Conservation (phyloP, 1,140 invertebrate genomes). For the Danaus melanippus region DNA sequence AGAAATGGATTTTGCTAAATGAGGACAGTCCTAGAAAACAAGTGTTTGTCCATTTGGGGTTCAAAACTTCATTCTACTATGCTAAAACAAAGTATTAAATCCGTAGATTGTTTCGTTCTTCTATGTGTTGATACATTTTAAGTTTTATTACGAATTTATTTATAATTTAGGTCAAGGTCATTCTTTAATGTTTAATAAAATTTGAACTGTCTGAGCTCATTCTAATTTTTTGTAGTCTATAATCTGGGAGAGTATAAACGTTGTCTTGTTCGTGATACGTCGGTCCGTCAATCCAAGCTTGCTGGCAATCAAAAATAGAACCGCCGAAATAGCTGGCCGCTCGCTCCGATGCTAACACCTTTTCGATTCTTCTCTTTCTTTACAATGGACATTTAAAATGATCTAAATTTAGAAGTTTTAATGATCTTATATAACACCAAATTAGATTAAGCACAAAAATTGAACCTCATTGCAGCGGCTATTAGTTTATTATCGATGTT, state of each 20-base stretch:
- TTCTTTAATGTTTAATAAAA: slow-evolving; percentile 4
- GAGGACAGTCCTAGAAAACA: slow-evolving; percentile 15
- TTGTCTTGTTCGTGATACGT: slow-evolving; percentile 58
- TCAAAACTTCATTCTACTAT: slow-evolving; percentile 5
- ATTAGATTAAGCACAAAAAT: slow-evolving; percentile 25
- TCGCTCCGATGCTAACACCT: slow-evolving; percentile 62
- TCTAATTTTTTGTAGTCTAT: slow-evolving; percentile 28
- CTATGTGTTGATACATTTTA: slow-evolving; percentile 2
- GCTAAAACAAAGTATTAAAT: too few relatives aligned
- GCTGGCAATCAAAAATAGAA: slow-evolving; percentile 63
- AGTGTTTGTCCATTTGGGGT: slow-evolving; percentile 19
- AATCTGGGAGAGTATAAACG: slow-evolving; percentile 39
- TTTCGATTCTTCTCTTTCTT: slow-evolving; percentile 63
- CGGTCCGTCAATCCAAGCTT: slow-evolving; percentile 67
- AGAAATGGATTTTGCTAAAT: slow-evolving; percentile 13
- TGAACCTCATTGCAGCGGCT: too few relatives aligned
- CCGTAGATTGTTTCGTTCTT: too few relatives aligned
- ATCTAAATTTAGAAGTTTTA: slow-evolving; percentile 19
- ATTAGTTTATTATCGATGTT: slow-evolving; percentile 20
- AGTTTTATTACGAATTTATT: slow-evolving; percentile 2
- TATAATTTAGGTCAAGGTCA: slow-evolving; percentile 64
- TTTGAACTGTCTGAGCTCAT: not conserved
- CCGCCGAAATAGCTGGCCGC: slow-evolving; percentile 63
- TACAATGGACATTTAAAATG: slow-evolving; percentile 32
- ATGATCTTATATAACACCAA: slow-evolving; percentile 14